These are phyloP conservation scores for Decapterus maruadsi DNA, from an alignment of 2,797 vertebrate genomes.

Conservation along the genomic window DNA sequence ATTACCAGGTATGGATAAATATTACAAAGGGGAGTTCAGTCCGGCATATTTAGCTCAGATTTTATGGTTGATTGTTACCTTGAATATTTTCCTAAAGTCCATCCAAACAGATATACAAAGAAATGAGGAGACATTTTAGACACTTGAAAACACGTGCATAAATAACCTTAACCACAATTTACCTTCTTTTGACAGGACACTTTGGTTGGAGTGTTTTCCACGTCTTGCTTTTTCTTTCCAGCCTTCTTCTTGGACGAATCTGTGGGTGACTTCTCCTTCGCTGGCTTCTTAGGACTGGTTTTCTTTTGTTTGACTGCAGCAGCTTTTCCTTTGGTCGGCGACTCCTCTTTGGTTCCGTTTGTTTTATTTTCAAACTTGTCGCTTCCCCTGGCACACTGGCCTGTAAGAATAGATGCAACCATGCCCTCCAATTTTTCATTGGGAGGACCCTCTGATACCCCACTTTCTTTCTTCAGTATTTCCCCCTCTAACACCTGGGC, in stretches of 20 bases:
- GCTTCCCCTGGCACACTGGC: conserved; percentile 63
- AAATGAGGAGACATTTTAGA: neutral
- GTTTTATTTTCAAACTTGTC: conserved; percentile 77
- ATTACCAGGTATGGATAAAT: conserved; percentile 33
- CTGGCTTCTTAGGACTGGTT: conserved; percentile 73
- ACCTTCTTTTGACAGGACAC: conserved; percentile 83
- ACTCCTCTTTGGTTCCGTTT: conserved; percentile 84
- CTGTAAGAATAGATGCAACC: conserved; percentile 77
- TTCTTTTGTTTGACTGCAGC: conserved; percentile 79
- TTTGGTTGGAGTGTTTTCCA: conserved; percentile 69
- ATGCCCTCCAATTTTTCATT: conserved; percentile 78
- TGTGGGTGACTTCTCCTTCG: conserved; percentile 73
- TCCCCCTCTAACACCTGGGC: conserved; percentile 82
- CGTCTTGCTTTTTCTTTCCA: conserved; percentile 76
- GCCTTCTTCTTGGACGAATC: conserved; percentile 71
- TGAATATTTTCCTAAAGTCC: neutral
- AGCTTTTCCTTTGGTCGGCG: conserved; percentile 79
- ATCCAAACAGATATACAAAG: conserved; percentile 11
- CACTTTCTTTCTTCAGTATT: conserved; percentile 69
- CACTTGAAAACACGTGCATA: neutral
- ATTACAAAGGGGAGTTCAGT: conserved; percentile 11
- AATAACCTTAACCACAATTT: conserved; percentile 23
- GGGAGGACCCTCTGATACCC: conserved; percentile 54
- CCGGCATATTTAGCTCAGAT: conserved; percentile 5
- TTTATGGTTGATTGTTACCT: neutral